Conservation (phyloP, 2,888 invertebrate genomes). For the Drosophila melanosoma region DNA sequence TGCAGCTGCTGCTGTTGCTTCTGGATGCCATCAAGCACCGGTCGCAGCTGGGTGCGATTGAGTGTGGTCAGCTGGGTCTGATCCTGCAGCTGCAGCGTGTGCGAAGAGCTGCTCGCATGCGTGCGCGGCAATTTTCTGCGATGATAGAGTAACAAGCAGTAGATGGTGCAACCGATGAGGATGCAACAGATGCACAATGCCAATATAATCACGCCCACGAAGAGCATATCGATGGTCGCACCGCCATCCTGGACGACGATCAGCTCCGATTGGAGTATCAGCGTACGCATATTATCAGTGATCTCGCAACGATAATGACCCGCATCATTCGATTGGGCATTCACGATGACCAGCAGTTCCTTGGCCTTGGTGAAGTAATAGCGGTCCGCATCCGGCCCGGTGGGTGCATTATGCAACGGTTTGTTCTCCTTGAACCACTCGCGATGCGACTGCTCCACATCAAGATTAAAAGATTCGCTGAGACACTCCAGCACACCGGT, state of each 20-base stretch:
- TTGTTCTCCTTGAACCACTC: constrained; percentile 94
- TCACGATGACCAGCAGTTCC: constrained; percentile 94
- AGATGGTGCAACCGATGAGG: constrained; percentile 92
- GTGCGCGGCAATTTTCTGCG: constrained; percentile 67
- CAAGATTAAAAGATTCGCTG: constrained; percentile 87
- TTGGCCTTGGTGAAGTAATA: constrained; percentile 95
- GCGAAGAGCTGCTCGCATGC: constrained; percentile 55
- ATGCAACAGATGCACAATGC: constrained; percentile 91
- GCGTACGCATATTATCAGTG: constrained; percentile 87
- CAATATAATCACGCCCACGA: constrained; percentile 93
- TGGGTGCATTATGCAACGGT: constrained; percentile 86
- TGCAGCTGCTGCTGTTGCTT: constrained; percentile 29
- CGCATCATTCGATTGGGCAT: constrained; percentile 91
- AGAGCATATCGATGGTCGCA: constrained; percentile 83
- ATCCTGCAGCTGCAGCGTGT: constrained; percentile 68
- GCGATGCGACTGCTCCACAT: constrained; percentile 85
- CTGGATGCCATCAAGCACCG: constrained; percentile 53
- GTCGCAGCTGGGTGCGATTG: constrained; percentile 76
- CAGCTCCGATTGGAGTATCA: constrained; percentile 75
- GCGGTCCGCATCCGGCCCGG: constrained; percentile 86
- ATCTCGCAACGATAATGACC: constrained; percentile 96
- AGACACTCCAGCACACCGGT: constrained; percentile 94
- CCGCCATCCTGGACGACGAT: constrained; percentile 78
- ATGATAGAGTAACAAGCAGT: constrained; percentile 69
- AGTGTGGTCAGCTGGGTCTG: constrained; percentile 81